Percentiles rank a stretch among this genome's conserved stretches.
These are phyloP conservation scores for Myotis vivesi DNA, from an alignment of 2,797 vertebrate genomes.

Conservation along the genomic window DNA sequence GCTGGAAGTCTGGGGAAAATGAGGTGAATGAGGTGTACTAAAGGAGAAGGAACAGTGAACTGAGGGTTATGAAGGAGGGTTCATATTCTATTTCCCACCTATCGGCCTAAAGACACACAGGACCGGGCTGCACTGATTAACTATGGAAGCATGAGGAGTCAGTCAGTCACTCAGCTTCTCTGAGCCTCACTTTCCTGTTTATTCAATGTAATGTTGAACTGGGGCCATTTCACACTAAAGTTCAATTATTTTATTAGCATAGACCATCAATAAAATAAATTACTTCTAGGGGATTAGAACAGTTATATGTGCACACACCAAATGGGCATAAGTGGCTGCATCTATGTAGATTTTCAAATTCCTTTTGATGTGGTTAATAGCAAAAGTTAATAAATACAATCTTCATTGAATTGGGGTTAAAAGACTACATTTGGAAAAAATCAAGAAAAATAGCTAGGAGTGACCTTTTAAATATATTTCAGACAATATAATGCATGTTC, in stretches of 20 bases:
- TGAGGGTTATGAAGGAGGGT: background rate
- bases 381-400: background rate
- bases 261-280: background rate
- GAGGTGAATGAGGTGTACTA: background rate
- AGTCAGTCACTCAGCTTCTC: background rate
- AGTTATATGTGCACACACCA: background rate
- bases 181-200: background rate
- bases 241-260: background rate
- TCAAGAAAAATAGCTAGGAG: background rate
- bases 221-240: background rate
- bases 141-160: background rate
- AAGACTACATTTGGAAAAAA: background rate
- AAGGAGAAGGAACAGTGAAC: rapidly evolving
- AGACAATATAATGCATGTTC: background rate
- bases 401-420: background rate
- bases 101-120: background rate
- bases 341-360: background rate
- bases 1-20: background rate
- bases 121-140: rapidly evolving
- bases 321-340: background rate
- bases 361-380: background rate
- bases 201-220: background rate
- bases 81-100: background rate
- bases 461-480: background rate
- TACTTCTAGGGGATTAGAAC: background rate